Evolutionary conservation across 1,140 invertebrate species (phyloP).

Genomic region (Leptinotarsa lineolata): DNA sequence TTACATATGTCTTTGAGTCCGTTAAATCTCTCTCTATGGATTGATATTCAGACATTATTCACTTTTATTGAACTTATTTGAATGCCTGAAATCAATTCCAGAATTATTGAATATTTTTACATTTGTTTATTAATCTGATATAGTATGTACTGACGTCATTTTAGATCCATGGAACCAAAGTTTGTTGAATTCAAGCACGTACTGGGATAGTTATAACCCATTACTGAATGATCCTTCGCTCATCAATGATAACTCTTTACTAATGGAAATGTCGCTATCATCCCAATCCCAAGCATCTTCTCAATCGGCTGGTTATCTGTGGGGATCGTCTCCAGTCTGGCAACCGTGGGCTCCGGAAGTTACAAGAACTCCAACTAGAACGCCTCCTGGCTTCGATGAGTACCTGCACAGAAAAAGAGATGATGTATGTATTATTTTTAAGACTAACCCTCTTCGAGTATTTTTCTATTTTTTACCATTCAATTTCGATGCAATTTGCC

Average conservation of each 20-base stretch:
- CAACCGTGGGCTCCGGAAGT: conserved; percentile 48
- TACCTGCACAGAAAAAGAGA: conserved; percentile 41
- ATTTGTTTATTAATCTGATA: too few species aligned
- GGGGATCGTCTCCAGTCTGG: conserved; percentile 52
- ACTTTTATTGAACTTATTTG: too few species aligned
- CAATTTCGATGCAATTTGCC: too few species aligned
- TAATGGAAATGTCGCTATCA: conserved; percentile 22
- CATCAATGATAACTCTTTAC: conserved; percentile 10
- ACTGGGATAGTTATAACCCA: conserved; percentile 29
- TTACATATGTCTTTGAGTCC: too few species aligned
- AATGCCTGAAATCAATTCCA: too few species aligned
- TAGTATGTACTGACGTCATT: too few species aligned
- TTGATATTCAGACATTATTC: too few species aligned
- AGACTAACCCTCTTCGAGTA: too few species aligned
- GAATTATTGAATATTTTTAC: too few species aligned
- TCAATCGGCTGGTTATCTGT: conserved; percentile 55
- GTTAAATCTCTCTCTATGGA: too few species aligned
- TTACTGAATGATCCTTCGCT: conserved; percentile 9
- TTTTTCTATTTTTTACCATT: too few species aligned
- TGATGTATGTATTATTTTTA: conserved; percentile 16
- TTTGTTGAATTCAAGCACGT: conserved; percentile 33
- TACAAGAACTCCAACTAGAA: conserved; percentile 44
- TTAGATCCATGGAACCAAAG: conserved; percentile 41
- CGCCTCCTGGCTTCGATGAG: conserved; percentile 52
- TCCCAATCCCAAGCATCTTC: conserved; percentile 51